phyloP scores from a whole-genome alignment of 2,113 vertebrate genomes.

The Dendropsophus ebraccatus region DNA sequence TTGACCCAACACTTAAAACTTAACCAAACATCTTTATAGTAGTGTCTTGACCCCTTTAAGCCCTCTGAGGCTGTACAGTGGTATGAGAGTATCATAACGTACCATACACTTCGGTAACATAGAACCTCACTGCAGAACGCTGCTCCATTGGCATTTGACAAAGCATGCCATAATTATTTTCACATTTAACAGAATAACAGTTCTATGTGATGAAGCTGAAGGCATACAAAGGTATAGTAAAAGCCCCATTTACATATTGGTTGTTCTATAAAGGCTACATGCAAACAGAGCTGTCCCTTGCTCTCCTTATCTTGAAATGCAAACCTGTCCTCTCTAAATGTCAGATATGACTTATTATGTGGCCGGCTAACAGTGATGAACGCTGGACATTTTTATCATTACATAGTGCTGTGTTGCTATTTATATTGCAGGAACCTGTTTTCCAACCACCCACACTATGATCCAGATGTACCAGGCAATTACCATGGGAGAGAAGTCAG shows the following conservation, averaged over 20 bases:
- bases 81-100: too few species aligned
- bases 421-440: neutral
- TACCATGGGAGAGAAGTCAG: conserved; percentile 2
- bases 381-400: neutral
- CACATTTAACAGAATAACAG: too few species aligned
- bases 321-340: neutral
- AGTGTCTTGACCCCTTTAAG: too few species aligned
- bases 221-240: neutral
- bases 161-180: too few species aligned
- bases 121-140: too few species aligned
- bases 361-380: neutral
- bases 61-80: too few species aligned
- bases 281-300: neutral
- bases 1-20: too few species aligned
- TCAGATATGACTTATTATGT: neutral
- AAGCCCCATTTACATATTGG: neutral
- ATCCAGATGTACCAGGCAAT: conserved; percentile 19
- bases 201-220: neutral
- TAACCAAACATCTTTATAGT: too few species aligned
- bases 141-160: too few species aligned
- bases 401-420: conserved; percentile 4
- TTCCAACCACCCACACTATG: conserved; percentile 9
- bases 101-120: too few species aligned
- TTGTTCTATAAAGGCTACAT: neutral
- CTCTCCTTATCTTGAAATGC: neutral